Percentiles rank a stretch among this genome's conserved stretches.
Conservation (phyloP, 2,113 vertebrate species). For the Falcunculus frontatus region DNA sequence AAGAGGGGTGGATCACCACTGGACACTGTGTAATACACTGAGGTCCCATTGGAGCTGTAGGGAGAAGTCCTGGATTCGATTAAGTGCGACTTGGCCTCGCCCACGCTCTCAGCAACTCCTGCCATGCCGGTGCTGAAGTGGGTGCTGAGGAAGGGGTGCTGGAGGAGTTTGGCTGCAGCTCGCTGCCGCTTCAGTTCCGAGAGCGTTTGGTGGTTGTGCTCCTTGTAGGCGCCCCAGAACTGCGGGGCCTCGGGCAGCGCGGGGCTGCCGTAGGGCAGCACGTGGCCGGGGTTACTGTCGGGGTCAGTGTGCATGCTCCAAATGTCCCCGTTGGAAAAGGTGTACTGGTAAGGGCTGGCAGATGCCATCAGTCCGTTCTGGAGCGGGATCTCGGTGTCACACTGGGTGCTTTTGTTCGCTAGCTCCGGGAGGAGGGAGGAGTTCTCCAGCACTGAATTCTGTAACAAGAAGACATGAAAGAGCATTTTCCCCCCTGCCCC, state of each 20-base stretch:
- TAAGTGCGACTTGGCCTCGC: slow-evolving; percentile 82
- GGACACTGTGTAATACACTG: slow-evolving; percentile 89
- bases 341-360: slow-evolving; percentile 70
- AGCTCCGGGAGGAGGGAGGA: slow-evolving; percentile 74
- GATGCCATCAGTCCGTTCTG: slow-evolving; percentile 76
- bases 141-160: slow-evolving; percentile 86
- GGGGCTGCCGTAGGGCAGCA: slow-evolving; percentile 53
- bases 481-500: background rate
- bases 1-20: slow-evolving; percentile 92
- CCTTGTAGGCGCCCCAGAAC: slow-evolving; percentile 78
- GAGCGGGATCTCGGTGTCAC: slow-evolving; percentile 76
- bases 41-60: slow-evolving; percentile 89
- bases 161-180: slow-evolving; percentile 87
- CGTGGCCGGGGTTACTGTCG: slow-evolving; percentile 48
- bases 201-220: slow-evolving; percentile 84
- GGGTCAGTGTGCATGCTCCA: slow-evolving; percentile 67
- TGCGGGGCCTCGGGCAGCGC: slow-evolving; percentile 54
- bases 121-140: slow-evolving; percentile 80
- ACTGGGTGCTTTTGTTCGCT: slow-evolving; percentile 72
- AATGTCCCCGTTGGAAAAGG: slow-evolving; percentile 70
- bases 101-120: slow-evolving; percentile 65
- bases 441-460: slow-evolving; percentile 74
- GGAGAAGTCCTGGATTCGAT: slow-evolving; percentile 80
- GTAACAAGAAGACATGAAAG: slow-evolving; percentile 2
- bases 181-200: slow-evolving; percentile 94